Evolutionary conservation across 2,113 vertebrate genomes (phyloP).

Genomic region (Myotis yumanensis): DNA sequence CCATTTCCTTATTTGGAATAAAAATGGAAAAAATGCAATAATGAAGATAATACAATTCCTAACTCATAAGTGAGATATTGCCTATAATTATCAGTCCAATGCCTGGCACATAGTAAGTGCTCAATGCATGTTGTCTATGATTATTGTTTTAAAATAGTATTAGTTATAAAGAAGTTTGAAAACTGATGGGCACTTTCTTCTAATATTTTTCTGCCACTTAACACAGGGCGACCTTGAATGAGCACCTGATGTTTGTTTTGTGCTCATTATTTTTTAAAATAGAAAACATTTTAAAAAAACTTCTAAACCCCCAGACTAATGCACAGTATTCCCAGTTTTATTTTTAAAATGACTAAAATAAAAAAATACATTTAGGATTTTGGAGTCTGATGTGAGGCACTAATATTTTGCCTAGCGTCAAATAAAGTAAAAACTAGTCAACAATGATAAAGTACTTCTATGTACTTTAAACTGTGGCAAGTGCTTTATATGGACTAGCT

Average conservation of each 20-base stretch:
- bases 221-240: neutral
- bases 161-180: neutral
- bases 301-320: neutral
- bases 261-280: neutral
- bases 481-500: neutral
- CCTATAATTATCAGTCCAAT: neutral
- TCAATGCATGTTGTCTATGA: neutral
- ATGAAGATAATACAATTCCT: neutral
- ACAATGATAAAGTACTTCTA: neutral
- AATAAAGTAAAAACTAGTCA: neutral
- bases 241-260: neutral
- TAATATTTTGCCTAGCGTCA: neutral
- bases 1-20: neutral
- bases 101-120: neutral
- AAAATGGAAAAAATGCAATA: neutral
- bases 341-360: neutral
- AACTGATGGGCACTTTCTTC: neutral
- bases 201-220: constrained; percentile 18
- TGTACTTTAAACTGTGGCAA: neutral
- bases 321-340: neutral
- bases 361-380: neutral
- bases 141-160: neutral
- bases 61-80: neutral
- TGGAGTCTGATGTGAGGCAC: neutral
- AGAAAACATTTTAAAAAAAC: neutral